A percentile compares a stretch with the other conserved stretches of the same genome.
These are phyloP conservation scores for Tetranychus urticae DNA, from an alignment of 1,140 invertebrate species.

Conservation along the genomic window DNA sequence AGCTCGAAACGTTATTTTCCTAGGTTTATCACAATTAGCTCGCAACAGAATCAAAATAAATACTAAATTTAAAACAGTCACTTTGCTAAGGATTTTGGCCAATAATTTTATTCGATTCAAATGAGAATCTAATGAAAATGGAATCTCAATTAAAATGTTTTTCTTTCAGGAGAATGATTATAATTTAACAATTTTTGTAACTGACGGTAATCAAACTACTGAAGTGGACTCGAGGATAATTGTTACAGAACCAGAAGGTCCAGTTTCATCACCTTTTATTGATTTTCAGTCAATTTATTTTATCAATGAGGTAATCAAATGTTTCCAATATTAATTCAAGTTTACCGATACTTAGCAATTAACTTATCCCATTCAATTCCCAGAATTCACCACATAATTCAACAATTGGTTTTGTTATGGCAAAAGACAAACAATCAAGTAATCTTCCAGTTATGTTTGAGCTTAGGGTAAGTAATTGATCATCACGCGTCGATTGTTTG, in stretches of 20 bases:
- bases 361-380: not conserved
- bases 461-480: constrained; percentile 33
- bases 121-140: not conserved
- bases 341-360: not conserved
- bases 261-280: constrained; percentile 11
- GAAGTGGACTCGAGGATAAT: constrained; percentile 13
- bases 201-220: constrained; percentile 12
- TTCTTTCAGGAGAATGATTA: constrained; percentile 12
- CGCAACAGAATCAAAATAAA: not conserved
- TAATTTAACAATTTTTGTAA: constrained; percentile 14
- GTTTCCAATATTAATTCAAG: not conserved
- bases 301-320: constrained; percentile 12
- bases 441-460: constrained; percentile 51
- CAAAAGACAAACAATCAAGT: constrained; percentile 44
- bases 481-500: not conserved
- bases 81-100: too few relatives aligned
- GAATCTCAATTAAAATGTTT: not conserved
- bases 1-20: too few relatives aligned
- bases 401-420: constrained; percentile 51
- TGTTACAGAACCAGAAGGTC: constrained; percentile 5
- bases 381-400: constrained; percentile 52
- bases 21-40: too few relatives aligned
- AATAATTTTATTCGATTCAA: too few relatives aligned
- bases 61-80: not conserved
- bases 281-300: constrained; percentile 9